phyloP scores from a whole-genome alignment of 2,888 invertebrate species.

The Drosophila lutescens region DNA sequence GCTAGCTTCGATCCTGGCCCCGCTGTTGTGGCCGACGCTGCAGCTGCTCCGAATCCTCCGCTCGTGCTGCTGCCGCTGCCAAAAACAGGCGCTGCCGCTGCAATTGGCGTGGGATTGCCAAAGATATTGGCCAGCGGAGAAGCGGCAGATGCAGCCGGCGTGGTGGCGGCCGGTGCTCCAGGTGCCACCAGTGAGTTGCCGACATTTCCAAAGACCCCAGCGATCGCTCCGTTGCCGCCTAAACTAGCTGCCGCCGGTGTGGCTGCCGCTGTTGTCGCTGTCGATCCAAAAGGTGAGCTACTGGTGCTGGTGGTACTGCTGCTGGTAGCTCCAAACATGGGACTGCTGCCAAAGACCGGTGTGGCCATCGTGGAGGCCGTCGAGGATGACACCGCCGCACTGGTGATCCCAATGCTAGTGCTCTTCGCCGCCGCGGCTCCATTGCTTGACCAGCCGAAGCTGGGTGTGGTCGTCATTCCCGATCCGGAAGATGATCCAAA shows the following conservation, averaged over 20 bases:
- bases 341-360: constrained; percentile 21
- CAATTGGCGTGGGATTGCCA: constrained; percentile 17
- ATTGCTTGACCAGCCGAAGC: constrained; percentile 27
- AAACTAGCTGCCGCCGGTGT: not conserved
- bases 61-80: constrained; percentile 18
- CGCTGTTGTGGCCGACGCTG: constrained; percentile 68
- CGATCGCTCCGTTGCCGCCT: constrained; percentile 13
- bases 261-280: constrained; percentile 23
- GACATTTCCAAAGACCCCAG: constrained; percentile 50
- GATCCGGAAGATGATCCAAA: constrained; percentile 8
- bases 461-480: constrained; percentile 10
- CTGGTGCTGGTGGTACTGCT: constrained; percentile 8
- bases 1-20: constrained; percentile 59
- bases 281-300: constrained; percentile 32
- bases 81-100: constrained; percentile 71
- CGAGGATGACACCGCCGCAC: constrained; percentile 16
- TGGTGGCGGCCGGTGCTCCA: constrained; percentile 3
- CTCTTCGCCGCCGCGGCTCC: constrained; percentile 10
- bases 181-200: constrained; percentile 38
- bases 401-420: constrained; percentile 2
- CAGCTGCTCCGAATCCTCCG: constrained; percentile 31
- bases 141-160: constrained; percentile 18
- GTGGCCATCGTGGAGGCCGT: constrained; percentile 6
- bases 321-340: constrained; percentile 22
- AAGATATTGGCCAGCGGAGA: constrained; percentile 39